Conservation (phyloP, 1,140 invertebrate genomes). For the Homarus americanus region DNA sequence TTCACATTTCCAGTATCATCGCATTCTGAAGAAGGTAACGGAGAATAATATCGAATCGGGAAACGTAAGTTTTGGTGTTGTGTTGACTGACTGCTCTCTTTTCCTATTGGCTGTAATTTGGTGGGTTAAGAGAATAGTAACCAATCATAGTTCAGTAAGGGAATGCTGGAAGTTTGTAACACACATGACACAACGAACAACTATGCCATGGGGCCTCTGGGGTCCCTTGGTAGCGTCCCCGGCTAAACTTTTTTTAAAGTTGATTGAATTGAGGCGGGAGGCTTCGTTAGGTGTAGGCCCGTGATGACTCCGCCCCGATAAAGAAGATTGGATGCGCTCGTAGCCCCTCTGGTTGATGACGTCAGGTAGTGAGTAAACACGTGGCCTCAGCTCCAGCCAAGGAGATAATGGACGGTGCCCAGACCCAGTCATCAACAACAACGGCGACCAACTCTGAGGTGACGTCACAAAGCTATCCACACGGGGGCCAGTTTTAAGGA, state of each 20-base stretch:
- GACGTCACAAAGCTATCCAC: not conserved
- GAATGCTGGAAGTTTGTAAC: no score
- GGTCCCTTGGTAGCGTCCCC: no score
- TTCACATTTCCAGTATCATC: no score
- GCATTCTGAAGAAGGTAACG: no score
- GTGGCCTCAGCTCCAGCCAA: not conserved
- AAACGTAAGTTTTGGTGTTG: no score
- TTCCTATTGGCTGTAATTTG: no score
- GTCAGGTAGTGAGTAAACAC: not conserved
- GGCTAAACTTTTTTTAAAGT: not conserved
- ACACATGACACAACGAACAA: no score
- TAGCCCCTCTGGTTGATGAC: not conserved
- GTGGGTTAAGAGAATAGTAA: no score
- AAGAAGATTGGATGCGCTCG: conserved; percentile 3
- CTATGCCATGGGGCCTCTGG: no score
- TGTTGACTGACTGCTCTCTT: no score
- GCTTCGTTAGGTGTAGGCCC: not conserved
- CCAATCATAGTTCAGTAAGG: no score
- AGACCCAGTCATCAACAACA: not conserved
- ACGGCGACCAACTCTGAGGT: not conserved
- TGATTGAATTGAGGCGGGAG: not conserved
- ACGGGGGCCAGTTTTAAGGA: not conserved
- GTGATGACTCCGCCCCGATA: not conserved
- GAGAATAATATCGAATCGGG: no score
- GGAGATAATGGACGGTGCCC: not conserved